Conservation (phyloP, 2,113 vertebrate genomes). For the Vanacampus margaritifer region DNA sequence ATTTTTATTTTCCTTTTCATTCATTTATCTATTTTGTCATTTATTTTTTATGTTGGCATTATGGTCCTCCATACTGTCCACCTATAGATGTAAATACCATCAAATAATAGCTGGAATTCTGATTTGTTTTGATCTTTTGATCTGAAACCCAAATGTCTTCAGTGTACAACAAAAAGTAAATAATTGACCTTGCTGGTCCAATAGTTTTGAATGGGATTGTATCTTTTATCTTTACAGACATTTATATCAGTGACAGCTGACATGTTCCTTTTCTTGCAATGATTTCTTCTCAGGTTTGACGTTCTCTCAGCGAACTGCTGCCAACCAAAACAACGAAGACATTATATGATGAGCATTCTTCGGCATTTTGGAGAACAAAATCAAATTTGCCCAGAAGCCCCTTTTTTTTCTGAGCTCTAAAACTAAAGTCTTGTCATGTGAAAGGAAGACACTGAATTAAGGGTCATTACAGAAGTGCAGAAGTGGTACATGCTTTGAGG, state of each 20-base stretch:
- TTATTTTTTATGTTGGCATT: no score
- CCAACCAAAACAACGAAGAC: constrained; percentile 35
- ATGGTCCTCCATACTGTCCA: no score
- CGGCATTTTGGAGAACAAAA: constrained; percentile 26
- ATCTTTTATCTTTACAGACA: neutral
- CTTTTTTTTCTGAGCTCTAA: neutral
- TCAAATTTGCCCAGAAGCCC: neutral
- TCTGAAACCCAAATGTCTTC: no score
- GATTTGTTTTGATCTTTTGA: no score
- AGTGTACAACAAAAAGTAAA: no score
- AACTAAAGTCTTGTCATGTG: neutral
- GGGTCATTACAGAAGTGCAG: constrained; percentile 14
- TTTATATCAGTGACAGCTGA: neutral
- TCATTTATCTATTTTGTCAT: no score
- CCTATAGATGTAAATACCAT: no score
- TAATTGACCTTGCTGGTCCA: no score
- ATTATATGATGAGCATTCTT: constrained; percentile 38
- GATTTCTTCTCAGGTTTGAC: constrained; percentile 41
- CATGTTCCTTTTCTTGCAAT: neutral
- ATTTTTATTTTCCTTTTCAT: no score
- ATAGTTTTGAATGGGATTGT: no score
- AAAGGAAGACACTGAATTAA: neutral
- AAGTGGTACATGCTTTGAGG: constrained; percentile 19
- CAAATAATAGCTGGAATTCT: no score
- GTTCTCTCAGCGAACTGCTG: constrained; percentile 49